phyloP scores from a whole-genome alignment of 2,113 vertebrate genomes.

The Spea multiplicata region DNA sequence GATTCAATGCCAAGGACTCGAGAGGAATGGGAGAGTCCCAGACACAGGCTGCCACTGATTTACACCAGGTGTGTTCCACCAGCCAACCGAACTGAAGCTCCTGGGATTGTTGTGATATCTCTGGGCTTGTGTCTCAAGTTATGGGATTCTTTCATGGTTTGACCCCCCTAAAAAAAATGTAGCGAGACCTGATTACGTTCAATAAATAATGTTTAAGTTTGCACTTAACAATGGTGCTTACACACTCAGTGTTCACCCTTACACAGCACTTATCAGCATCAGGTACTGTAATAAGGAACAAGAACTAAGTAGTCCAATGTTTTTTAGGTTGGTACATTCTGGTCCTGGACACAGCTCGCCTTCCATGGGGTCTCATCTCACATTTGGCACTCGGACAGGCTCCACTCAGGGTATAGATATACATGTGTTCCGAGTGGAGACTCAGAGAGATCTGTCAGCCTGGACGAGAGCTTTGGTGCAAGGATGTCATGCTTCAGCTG shows the following conservation, averaged over 20 bases:
- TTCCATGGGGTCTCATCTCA: constrained; percentile 78
- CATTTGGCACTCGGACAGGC: constrained; percentile 87
- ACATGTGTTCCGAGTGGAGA: constrained; percentile 90
- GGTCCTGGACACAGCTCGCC: constrained; percentile 80
- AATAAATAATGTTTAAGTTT: too few species aligned
- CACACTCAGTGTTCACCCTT: too few species aligned
- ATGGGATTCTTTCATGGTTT: too few species aligned
- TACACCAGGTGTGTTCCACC: constrained; percentile 85
- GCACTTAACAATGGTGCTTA: too few species aligned
- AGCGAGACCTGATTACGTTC: too few species aligned
- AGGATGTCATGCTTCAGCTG: constrained; percentile 82
- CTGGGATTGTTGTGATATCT: too few species aligned
- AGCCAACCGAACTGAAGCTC: too few species aligned
- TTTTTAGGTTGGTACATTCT: constrained; percentile 83
- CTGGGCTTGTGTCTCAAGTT: too few species aligned
- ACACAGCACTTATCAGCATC: too few species aligned
- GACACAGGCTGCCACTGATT: constrained; percentile 87
- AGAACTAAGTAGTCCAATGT: too few species aligned
- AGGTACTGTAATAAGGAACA: too few species aligned
- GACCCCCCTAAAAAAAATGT: too few species aligned
- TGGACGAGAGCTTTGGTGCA: constrained; percentile 92
- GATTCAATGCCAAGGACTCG: constrained; percentile 87
- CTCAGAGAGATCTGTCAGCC: constrained; percentile 87
- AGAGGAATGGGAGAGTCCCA: constrained; percentile 84
- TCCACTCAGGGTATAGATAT: constrained; percentile 89